Evolutionary conservation across 2,888 invertebrate species (phyloP), one percentile per base, ranked within the genome.

Genomic region (Rhorus exstirpatorius): DNA sequence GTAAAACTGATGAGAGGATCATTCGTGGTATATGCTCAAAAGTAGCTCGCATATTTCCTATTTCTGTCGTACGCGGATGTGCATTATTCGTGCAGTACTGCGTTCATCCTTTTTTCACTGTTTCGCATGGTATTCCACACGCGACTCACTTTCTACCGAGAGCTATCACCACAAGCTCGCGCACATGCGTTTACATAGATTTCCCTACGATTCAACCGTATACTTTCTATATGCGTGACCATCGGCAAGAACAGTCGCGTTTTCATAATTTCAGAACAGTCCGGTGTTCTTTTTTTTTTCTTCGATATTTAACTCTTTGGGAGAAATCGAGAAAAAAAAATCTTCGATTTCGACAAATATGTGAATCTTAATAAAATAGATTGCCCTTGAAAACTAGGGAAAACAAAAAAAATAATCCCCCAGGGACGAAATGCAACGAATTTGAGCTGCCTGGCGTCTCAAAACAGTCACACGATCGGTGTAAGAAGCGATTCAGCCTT

Each of bases 221-320:
- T 79, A 79, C 82, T 82, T 82, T 82, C 82, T n/a, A n/a, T 82
- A 82, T 75, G 82, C 74, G 79, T 75, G 79, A 82, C 81, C 65
- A 49, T 51, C n/a, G 65, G 58, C 44, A 26, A 68, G 49, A 78
- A 82, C 49, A 60, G n/a, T 63, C 14, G 3, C 41, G 12, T 77
- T 77, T 58, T 46, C 55, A 67, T 72, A 61, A 55, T 53, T 14
- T 26, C 24, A 19, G 14, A 61, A 55, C 8, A 17, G 10, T 75
- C 53, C 26, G n/a, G 44, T 60, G 49, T 35, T 41, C 41, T 68
- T 72, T 53, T 75, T 46, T 19, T 24, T 7, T 46, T 12, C 14
- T 14, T 8, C 14, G 8, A 8, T 21, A 46, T 8, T 14, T 14
- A 17, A 17, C 17, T 46, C 46, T n/a, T 4, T 17, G 14, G 14